These are phyloP conservation scores for Brachystomella parvula DNA, from an alignment of 1,140 invertebrate genomes.

Conservation along the genomic window DNA sequence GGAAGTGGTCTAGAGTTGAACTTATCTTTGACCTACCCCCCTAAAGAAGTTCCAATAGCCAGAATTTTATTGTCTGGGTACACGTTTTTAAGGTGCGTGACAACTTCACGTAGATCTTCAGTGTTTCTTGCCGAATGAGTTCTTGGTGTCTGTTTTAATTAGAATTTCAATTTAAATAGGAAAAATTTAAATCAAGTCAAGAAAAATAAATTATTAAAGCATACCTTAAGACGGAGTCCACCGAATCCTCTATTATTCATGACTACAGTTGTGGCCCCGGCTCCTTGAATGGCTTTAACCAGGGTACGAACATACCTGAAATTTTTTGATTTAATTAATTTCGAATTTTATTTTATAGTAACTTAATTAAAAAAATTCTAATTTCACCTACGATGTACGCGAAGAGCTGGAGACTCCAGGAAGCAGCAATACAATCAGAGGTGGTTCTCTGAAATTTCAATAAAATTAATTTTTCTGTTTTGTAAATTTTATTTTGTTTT, in stretches of 20 bases:
- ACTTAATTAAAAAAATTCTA: too few relatives aligned
- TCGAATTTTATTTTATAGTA: too few relatives aligned
- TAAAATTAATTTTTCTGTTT: not conserved
- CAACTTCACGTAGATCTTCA: constrained; percentile 67
- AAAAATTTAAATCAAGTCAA: not conserved
- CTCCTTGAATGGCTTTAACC: constrained; percentile 55
- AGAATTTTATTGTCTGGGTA: constrained; percentile 58
- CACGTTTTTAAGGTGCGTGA: constrained; percentile 58
- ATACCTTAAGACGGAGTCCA: constrained; percentile 57
- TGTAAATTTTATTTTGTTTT: not conserved
- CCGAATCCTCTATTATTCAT: constrained; percentile 73
- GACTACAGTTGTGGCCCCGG: constrained; percentile 62
- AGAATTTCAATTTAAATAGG: constrained; percentile 29
- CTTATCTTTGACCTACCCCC: constrained; percentile 43
- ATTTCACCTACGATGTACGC: constrained; percentile 75
- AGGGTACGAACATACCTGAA: constrained; percentile 70
- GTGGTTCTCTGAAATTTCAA: not conserved
- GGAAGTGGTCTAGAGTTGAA: not conserved
- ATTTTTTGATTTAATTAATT: too few relatives aligned
- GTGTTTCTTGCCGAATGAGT: constrained; percentile 73
- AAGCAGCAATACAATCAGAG: constrained; percentile 47
- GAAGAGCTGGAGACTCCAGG: constrained; percentile 69
- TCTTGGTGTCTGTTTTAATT: constrained; percentile 60
- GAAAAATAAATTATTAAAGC: not conserved
- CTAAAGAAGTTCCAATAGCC: constrained; percentile 75